Base-by-base conservation (phyloP, 2,113 vertebrate genomes). In the Tetrao urogallus region DNA sequence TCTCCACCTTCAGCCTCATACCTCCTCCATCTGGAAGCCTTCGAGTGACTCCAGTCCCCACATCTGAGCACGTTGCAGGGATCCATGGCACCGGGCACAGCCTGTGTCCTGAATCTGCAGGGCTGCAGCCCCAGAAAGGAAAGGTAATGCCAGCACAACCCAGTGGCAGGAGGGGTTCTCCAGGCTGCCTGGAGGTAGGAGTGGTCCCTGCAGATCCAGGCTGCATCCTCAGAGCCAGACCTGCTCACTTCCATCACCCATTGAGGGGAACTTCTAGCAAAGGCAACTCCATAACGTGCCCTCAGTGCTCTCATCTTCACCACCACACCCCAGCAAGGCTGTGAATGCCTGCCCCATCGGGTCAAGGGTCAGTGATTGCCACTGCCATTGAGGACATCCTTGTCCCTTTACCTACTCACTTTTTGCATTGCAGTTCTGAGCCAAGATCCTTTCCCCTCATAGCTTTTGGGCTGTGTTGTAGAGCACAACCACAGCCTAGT, bases 271-370 rank as follows among this genome's bases (percentile, higher is more conserved):
- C 30, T 56, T 10, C 27, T 30, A 57, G 30, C 54, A 30, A 56
- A 28, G 54, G 28, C 28, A 30, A 56, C 15, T 27, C 16, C 15
- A 30, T 2, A 18, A 14, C 9, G 10, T 6, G 18, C 7, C 52
- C 42, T 28, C 4, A 22, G 30, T 0, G 40, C 27, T 27, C 27
- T 21, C 6, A 13, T 16, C 25, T 42, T 27, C 71, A 5, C 11
- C 43, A 0, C 50, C 42, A 10, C 2, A 10, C 13, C 1, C 24
- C 3, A 7, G 72, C 24, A 14, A 14, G 63, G 28, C 52, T 34
- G 72, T 22, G 1, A 20, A 36, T 9, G 30, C 1, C 36, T 2
- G 34, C 43, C 14, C 3, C 3, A 1, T 11, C 0, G 0, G 34
- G 6, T 50, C 42, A 50, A 3, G 19, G 15, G 11, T 8, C 54